A percentile compares a stretch with the other conserved stretches of the same genome.
Conservation (phyloP, 2,113 vertebrate genomes). For the Cyanistes caeruleus region DNA sequence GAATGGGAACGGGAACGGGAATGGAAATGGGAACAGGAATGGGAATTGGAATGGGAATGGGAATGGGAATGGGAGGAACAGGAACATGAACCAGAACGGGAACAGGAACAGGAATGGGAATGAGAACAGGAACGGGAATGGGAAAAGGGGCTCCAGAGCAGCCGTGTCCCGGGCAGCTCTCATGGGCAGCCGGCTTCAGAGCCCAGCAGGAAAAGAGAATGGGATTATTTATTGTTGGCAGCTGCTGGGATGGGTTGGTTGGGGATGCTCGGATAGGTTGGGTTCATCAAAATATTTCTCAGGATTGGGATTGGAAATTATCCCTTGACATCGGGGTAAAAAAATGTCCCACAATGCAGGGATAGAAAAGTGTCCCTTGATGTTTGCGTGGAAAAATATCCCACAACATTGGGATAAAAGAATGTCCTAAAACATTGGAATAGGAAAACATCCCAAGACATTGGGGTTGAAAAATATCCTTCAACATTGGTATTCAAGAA, state of each 20-base stretch:
- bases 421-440: too few relatives aligned
- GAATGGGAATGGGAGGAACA: too few relatives aligned
- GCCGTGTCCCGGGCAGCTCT: too few relatives aligned
- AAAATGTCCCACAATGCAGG: not conserved
- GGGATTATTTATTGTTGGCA: not conserved
- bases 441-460: too few relatives aligned
- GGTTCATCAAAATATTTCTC: not conserved
- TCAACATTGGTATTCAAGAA: too few relatives aligned
- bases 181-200: not conserved
- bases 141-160: too few relatives aligned
- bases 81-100: not conserved
- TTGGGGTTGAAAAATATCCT: too few relatives aligned
- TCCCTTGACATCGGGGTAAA: not conserved
- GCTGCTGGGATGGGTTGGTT: not conserved
- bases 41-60: too few relatives aligned
- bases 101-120: not conserved
- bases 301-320: not conserved
- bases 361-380: not conserved
- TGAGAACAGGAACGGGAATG: not conserved
- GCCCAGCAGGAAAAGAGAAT: not conserved
- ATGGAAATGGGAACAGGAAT: accelerated
- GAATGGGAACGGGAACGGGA: not conserved
- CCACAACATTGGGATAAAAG: not conserved
- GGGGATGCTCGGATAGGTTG: not conserved
- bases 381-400: not conserved